A percentile compares a stretch with the other conserved stretches of the same genome.
Evolutionary conservation across 2,888 invertebrate genomes (phyloP).

Genomic region (Hydrotaea diabolus): DNA sequence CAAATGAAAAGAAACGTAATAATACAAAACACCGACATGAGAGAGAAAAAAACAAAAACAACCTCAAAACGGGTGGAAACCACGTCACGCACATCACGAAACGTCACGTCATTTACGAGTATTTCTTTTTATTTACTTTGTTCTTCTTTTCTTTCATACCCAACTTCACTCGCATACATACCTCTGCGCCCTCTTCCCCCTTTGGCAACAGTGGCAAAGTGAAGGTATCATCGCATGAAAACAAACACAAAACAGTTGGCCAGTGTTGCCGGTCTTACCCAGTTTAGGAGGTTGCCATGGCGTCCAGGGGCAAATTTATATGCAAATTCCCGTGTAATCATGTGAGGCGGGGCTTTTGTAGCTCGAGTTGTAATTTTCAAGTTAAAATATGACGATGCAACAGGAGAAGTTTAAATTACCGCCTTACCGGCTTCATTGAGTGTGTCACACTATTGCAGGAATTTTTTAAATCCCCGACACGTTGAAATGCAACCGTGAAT

Average conservation of each 20-base stretch:
- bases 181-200: background rate
- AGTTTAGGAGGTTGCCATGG: background rate
- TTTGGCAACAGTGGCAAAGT: background rate
- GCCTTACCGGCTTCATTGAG: background rate
- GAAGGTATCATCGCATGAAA: background rate
- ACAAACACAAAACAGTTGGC: constrained; percentile 5
- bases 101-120: constrained; percentile 64
- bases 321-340: background rate
- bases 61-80: constrained; percentile 62
- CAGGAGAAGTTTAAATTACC: no score
- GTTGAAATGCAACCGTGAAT: background rate
- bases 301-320: background rate
- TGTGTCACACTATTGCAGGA: background rate
- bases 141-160: constrained; percentile 13
- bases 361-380: background rate
- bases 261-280: background rate
- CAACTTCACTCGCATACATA: constrained; percentile 4
- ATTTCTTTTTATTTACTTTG: constrained; percentile 34
- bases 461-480: background rate
- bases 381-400: background rate
- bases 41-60: constrained; percentile 29
- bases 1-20: constrained; percentile 12
- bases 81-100: constrained; percentile 67
- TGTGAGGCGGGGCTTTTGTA: background rate
- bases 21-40: constrained; percentile 21